Conservation (phyloP, 64 coral and sea anemone genomes). For the Montipora foliosa region DNA sequence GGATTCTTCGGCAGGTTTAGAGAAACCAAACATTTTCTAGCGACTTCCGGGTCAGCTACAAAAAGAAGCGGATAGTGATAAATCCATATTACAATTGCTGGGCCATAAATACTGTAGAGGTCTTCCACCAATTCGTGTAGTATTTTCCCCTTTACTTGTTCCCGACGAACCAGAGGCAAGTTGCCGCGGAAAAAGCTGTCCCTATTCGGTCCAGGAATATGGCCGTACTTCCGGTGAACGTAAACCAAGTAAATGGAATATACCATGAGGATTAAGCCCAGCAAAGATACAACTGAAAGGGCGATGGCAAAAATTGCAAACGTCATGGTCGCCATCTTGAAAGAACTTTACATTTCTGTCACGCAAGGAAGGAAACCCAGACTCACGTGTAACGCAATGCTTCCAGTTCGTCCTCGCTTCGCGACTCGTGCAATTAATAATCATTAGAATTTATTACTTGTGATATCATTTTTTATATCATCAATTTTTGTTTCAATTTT, state of each 20-base stretch:
- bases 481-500: no score
- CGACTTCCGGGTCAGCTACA: slow-evolving; percentile 56
- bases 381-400: no score
- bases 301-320: not conserved
- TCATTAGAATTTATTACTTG: no score
- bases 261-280: not conserved
- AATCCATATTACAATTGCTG: slow-evolving; percentile 54
- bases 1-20: slow-evolving; percentile 56
- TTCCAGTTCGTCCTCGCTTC: no score
- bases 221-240: slow-evolving; percentile 70
- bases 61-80: slow-evolving; percentile 36
- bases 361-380: no score
- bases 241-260: slow-evolving; percentile 54
- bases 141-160: slow-evolving; percentile 1
- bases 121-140: slow-evolving; percentile 2
- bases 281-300: not conserved
- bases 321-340: not conserved
- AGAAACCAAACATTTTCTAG: slow-evolving; percentile 49
- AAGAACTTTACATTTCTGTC: no score
- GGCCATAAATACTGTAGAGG: slow-evolving; percentile 41
- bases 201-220: slow-evolving; percentile 71
- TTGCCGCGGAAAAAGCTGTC: slow-evolving; percentile 64
- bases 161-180: not conserved
- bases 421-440: no score
- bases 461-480: no score